Percentiles rank a stretch among this genome's conserved stretches.
phyloP scores from a whole-genome alignment of 1,140 invertebrate genomes.

The Drosophila lini region DNA sequence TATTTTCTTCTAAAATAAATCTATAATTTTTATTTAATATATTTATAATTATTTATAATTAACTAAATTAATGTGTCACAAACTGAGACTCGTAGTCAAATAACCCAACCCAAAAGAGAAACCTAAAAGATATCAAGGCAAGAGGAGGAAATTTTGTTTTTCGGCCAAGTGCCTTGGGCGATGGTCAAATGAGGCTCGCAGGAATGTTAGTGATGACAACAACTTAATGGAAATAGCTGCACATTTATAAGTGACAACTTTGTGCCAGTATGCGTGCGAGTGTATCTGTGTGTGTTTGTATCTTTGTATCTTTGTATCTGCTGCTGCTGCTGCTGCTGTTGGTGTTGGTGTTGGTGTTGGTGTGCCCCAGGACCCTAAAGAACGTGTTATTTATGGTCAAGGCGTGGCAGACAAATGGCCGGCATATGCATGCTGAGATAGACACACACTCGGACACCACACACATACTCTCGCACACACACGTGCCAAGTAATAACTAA shows the following conservation, averaged over 20 bases:
- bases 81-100: neutral
- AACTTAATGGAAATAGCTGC: slow-evolving; percentile 81
- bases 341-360: neutral
- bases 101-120: neutral
- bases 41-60: too few relatives aligned
- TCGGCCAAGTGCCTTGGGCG: slow-evolving; percentile 51
- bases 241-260: slow-evolving; percentile 82
- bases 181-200: slow-evolving; percentile 57
- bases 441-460: slow-evolving; percentile 23
- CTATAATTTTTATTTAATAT: too few relatives aligned
- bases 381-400: slow-evolving; percentile 77
- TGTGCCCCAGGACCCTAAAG: slow-evolving; percentile 51
- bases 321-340: slow-evolving; percentile 1
- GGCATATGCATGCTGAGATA: slow-evolving; percentile 69
- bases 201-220: slow-evolving; percentile 81
- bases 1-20: too few relatives aligned
- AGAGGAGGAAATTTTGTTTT: slow-evolving; percentile 19
- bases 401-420: slow-evolving; percentile 81
- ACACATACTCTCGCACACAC: slow-evolving; percentile 3
- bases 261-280: slow-evolving; percentile 26
- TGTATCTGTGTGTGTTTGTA: slow-evolving; percentile 2
- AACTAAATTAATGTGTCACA: neutral
- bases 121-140: neutral
- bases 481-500: slow-evolving; percentile 70
- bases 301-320: slow-evolving; percentile 12